phyloP scores from a whole-genome alignment of 2,797 vertebrate genomes.

The Gobio occitaniae region DNA sequence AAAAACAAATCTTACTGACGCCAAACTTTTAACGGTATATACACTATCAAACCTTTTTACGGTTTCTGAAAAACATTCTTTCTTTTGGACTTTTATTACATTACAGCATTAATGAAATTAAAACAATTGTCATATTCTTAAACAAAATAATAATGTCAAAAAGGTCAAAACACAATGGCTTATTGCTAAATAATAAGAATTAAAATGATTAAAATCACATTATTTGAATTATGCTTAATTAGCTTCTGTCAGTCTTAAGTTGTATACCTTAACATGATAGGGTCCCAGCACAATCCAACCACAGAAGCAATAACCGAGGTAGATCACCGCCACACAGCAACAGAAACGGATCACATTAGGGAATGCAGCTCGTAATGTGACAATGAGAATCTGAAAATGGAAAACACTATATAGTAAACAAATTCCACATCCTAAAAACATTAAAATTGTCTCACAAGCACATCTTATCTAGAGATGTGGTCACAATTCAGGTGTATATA shows the following conservation, averaged over 20 bases:
- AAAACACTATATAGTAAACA: background rate
- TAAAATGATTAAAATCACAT: too few species aligned
- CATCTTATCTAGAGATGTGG: background rate
- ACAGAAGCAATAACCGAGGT: slow-evolving; percentile 96
- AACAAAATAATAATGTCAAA: background rate
- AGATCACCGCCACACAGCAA: slow-evolving; percentile 94
- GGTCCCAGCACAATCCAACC: slow-evolving; percentile 96
- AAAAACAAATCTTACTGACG: background rate
- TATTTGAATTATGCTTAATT: background rate
- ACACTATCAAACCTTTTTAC: background rate
- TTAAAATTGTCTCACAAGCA: background rate
- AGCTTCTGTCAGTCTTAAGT: background rate
- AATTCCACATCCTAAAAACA: background rate
- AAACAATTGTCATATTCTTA: background rate
- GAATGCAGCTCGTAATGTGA: slow-evolving; percentile 88
- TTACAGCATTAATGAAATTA: background rate
- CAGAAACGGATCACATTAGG: slow-evolving; percentile 96
- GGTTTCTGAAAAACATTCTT: background rate
- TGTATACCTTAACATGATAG: slow-evolving; percentile 91
- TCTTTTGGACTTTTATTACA: background rate
- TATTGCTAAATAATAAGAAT: background rate
- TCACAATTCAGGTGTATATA: background rate
- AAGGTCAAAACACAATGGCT: background rate
- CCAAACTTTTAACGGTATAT: background rate
- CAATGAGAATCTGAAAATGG: slow-evolving; percentile 87